phyloP scores from a whole-genome alignment of 1,140 invertebrate genomes.

The Oedothorax gibbosus region DNA sequence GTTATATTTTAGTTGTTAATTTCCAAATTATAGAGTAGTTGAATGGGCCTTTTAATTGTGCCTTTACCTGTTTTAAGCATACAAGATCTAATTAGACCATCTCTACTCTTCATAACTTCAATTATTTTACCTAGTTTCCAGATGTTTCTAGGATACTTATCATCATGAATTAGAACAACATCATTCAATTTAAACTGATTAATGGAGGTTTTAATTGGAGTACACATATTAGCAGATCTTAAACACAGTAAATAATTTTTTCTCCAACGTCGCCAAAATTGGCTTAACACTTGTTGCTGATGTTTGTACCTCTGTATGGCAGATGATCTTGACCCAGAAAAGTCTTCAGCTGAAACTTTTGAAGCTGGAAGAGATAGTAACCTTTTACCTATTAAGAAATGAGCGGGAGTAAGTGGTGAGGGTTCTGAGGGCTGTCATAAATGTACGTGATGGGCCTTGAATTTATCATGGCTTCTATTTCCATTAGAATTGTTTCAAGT shows the following conservation, averaged over 20 bases:
- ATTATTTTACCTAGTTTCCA: constrained; percentile 1
- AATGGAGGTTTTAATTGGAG: background rate
- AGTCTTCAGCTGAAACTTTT: background rate
- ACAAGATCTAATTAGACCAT: background rate
- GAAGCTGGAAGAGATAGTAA: background rate
- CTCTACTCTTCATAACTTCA: background rate
- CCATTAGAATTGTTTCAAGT: background rate
- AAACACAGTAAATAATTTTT: constrained; percentile 1
- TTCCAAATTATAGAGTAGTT: no score
- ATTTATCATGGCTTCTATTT: constrained; percentile 17
- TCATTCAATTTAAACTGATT: background rate
- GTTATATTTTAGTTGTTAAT: no score
- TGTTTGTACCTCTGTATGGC: background rate
- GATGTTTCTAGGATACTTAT: background rate
- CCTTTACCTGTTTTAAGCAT: background rate
- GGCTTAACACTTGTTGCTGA: background rate
- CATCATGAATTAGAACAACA: background rate
- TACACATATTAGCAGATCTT: background rate
- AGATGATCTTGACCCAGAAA: background rate
- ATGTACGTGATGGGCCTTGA: background rate
- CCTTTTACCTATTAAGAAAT: constrained; percentile 7
- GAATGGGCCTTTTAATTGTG: background rate
- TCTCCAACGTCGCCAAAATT: constrained; percentile 3
- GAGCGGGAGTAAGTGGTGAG: background rate
- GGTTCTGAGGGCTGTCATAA: background rate